Base-by-base conservation (phyloP, 2,797 vertebrate species). In the Neosilurus hyrtlii region DNA sequence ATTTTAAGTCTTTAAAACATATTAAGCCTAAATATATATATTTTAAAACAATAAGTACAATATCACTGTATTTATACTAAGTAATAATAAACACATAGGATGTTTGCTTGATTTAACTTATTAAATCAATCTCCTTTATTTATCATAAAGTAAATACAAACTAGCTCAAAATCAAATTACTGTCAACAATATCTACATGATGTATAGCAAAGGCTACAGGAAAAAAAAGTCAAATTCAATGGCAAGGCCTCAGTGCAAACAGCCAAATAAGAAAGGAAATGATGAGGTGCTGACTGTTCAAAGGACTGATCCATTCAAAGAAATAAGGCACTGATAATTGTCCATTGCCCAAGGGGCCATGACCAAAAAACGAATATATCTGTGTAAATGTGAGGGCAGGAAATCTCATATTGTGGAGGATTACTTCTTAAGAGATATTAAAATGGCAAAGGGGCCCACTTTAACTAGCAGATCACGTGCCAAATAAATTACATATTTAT, bases 401-500 rank as follows among this genome's bases (percentile, higher is more conserved):
- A 68, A 80, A 80, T 67, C 65, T 80, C 52, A 80, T 80, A 80
- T 80, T 80, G 63, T 80, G 52, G 26, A 67, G 24, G 62, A 79
- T 67, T 79, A 79, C 77, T 56, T 67, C 26, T 66, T 67, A 65
- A 66, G 51, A 63, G 77, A 79, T 67, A 67, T 56, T 67, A 62
- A 67, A 79, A 67, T 67, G 62, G 63, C 62, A 54, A n/a, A 35
- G 51, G 26, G 8, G 26, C 61, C 51, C 63, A 67, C 51, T 79
- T 79, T 16, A 30, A 18, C n/a, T 66, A 56, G 63, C 75, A 51
- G 59, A 51, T 51, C 30, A 76, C 2, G 76, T 65, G 61, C 51
- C 11, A 37, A 15, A 9, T 80, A 62, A 56, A 80, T 80, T 68
- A 80, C 63, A 80, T 80, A 80, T 80, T 80, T 80, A 80, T 80